Base-by-base conservation (phyloP, 2,888 invertebrate species). In the Chrysomela aeneicollis region DNA sequence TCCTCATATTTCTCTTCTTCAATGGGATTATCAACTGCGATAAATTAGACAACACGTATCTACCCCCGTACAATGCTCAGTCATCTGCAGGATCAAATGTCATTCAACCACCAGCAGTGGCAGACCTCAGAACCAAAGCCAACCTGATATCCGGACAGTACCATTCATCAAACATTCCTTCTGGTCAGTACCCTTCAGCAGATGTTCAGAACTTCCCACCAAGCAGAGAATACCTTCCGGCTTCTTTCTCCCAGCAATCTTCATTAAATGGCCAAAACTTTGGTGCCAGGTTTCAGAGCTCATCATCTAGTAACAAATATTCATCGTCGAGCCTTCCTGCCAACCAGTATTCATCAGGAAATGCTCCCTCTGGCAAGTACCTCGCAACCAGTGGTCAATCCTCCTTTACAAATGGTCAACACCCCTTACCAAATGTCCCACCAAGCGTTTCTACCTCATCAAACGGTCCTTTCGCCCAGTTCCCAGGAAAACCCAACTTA, bases 31-130 rank as follows among this genome's bases (percentile, higher is more conserved):
- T 63, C 26, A 64, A 66, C 10, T 69, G 71, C 52, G 75, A 67
- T 49, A 71, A 72, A 5, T 59, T 75, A 9, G 73, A 75, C 52
- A 72, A 58, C 61, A 84, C 26, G 26, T 66, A 66, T 35, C 58
- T 66, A 5, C 66, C 62, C 26, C 60, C 61, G 2, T 12, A 59
- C 35, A 49, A 52, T 53, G 62, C 51, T 49, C 66, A 32, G 22
- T 35, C n/a, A 59, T 32, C 19, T 22, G 53, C 22, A 59, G 59
- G 19, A 26, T 17, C 18, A 12, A 49, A 15, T 55, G 32, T 22
- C 32, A 35, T 26, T 52, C 58, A 17, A 47, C 63, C 52, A 12
- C 57, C 57, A 4, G 17, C 18, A 5, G 47, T 57, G 12, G 26
- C 22, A 42, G 46, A 46, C 8, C 12, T 26, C 8, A 57, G 46